Evolutionary conservation across 2,797 vertebrate species (phyloP).

Genomic region (Propithecus deckenii): DNA sequence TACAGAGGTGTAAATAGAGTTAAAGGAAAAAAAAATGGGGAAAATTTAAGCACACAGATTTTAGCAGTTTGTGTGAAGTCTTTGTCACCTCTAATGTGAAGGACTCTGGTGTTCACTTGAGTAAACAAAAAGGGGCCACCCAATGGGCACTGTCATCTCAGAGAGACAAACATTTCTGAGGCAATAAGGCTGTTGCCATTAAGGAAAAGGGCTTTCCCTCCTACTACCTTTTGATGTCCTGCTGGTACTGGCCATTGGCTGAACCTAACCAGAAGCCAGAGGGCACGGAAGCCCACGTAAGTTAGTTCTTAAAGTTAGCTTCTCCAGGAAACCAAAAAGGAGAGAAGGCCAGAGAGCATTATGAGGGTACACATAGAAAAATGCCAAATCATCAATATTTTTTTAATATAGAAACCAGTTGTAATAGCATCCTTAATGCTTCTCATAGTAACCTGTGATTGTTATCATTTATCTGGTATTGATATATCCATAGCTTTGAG

Average conservation of each 20-base stretch:
- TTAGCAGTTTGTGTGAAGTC: background rate
- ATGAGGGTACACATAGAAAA: background rate
- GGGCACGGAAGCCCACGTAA: background rate
- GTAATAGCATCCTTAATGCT: background rate
- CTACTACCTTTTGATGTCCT: background rate
- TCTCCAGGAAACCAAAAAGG: background rate
- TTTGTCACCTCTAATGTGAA: background rate
- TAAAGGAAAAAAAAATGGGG: background rate
- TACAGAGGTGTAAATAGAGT: background rate
- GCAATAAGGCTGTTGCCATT: background rate
- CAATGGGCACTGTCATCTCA: rapidly evolving
- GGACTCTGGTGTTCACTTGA: background rate
- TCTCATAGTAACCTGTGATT: background rate
- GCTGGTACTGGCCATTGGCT: background rate
- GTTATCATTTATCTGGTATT: background rate
- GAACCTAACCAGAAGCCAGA: background rate
- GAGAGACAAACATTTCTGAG: background rate
- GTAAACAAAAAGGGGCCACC: background rate
- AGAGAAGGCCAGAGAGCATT: background rate
- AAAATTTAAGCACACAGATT: background rate
- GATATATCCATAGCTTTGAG: background rate
- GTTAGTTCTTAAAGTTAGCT: background rate
- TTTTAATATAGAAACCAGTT: background rate
- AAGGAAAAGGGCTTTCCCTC: background rate
- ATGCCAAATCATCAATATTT: background rate